These are phyloP conservation scores for Alligator sinensis DNA, from an alignment of 2,113 vertebrate species.

Conservation along the genomic window DNA sequence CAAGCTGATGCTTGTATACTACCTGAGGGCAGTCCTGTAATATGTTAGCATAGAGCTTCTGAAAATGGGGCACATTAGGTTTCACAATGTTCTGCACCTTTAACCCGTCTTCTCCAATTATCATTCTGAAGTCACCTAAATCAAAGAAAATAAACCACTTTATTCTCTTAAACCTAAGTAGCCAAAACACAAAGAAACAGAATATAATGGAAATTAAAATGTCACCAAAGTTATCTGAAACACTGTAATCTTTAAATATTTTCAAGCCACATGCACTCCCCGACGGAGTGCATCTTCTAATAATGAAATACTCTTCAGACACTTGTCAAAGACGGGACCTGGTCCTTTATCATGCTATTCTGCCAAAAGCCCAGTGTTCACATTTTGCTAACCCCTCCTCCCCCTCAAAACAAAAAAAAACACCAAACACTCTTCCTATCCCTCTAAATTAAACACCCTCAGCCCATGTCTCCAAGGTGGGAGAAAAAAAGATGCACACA, in stretches of 20 bases:
- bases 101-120: constrained; percentile 92
- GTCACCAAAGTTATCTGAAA: background rate
- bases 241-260: background rate
- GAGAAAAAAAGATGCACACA: background rate
- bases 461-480: background rate
- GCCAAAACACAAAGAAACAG: background rate
- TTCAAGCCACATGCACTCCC: background rate
- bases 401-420: background rate
- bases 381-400: background rate
- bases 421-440: background rate
- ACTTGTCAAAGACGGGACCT: background rate
- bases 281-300: background rate
- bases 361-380: background rate
- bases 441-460: background rate
- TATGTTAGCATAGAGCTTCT: constrained; percentile 89
- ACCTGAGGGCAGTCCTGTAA: constrained; percentile 91
- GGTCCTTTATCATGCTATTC: background rate
- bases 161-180: background rate
- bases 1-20: constrained; percentile 91
- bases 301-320: background rate
- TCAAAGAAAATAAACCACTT: constrained; percentile 17
- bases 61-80: constrained; percentile 89
- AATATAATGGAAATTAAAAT: fast-evolving
- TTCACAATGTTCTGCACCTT: constrained; percentile 94
- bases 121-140: constrained; percentile 95